Conservation (phyloP, 2,888 invertebrate species). For the Dascillus cervinus region DNA sequence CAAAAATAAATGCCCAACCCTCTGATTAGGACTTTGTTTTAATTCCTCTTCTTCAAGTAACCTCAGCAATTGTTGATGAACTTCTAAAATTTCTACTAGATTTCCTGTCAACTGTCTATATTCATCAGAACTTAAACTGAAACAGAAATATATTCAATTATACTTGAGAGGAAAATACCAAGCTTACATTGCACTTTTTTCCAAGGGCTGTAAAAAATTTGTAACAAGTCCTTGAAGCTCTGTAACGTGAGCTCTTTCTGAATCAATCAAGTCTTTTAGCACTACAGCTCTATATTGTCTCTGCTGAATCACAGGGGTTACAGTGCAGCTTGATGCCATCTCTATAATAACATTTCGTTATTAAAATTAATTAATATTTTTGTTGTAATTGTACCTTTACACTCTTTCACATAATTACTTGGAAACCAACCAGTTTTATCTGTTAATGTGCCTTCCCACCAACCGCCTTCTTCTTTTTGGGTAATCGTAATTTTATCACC, state of each 20-base stretch:
- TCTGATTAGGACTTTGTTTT: conserved; percentile 65
- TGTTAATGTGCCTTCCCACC: conserved; percentile 98
- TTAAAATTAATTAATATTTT: conserved; percentile 1
- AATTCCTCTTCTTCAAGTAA: conserved; percentile 73
- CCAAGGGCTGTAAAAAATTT: conserved; percentile 82
- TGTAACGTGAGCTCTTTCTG: conserved; percentile 83
- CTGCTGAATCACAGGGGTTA: conserved; percentile 54
- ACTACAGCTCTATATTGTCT: conserved; percentile 79
- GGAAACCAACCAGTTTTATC: conserved; percentile 99
- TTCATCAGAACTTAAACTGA: conserved; percentile 75
- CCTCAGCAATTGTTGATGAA: conserved; percentile 73
- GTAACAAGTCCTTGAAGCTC: conserved; percentile 80
- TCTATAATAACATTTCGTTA: conserved; percentile 3
- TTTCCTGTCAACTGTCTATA: conserved; percentile 84
- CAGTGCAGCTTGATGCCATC: conserved; percentile 45
- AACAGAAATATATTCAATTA: too few relatives aligned
- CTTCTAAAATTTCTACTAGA: conserved; percentile 77
- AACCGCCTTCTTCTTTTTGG: conserved; percentile 92
- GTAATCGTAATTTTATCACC: conserved; percentile 95
- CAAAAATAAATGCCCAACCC: conserved; percentile 87
- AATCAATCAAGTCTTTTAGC: conserved; percentile 83
- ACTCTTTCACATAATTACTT: conserved; percentile 92
- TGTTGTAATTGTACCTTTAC: conserved; percentile 49
- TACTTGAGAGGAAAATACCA: not conserved
- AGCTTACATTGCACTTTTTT: conserved; percentile 77